Percentiles rank a stretch among this genome's conserved stretches.
Conservation (phyloP, 2,888 invertebrate species). For the Aquatica leii region DNA sequence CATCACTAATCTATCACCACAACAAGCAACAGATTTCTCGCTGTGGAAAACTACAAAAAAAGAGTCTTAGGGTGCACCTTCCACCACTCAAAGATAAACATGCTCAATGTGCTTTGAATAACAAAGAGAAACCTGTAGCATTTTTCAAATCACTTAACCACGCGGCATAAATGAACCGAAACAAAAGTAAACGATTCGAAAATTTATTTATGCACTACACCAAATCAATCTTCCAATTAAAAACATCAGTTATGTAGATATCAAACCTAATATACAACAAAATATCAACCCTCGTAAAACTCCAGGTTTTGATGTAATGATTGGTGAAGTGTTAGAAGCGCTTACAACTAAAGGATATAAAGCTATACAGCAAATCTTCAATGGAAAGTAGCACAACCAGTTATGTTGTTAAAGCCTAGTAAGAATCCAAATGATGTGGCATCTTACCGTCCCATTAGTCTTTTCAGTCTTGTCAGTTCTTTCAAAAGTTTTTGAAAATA, state of each 20-base stretch:
- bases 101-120: constrained; percentile 1
- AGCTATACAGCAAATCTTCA: constrained; percentile 10
- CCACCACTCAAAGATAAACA: not conserved
- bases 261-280: not conserved
- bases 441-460: not conserved
- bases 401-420: not conserved
- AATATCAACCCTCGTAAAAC: constrained; percentile 5
- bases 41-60: not conserved
- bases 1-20: not conserved
- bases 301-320: constrained; percentile 13
- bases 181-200: not conserved
- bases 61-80: not conserved
- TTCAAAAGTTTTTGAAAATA: not conserved
- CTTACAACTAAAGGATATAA: constrained; percentile 9
- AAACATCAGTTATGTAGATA: constrained; percentile 10
- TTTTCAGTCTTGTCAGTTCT: too few relatives aligned
- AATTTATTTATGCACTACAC: not conserved
- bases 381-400: too few relatives aligned
- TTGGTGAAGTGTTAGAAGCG: too few relatives aligned
- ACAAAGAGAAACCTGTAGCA: too few relatives aligned
- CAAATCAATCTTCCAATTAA: constrained; percentile 8
- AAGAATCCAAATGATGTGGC: too few relatives aligned
- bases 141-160: too few relatives aligned
- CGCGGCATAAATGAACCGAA: not conserved
- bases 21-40: not conserved